phyloP scores from a whole-genome alignment of 2,113 vertebrate species.

The Pomatorhinus ruficollis region DNA sequence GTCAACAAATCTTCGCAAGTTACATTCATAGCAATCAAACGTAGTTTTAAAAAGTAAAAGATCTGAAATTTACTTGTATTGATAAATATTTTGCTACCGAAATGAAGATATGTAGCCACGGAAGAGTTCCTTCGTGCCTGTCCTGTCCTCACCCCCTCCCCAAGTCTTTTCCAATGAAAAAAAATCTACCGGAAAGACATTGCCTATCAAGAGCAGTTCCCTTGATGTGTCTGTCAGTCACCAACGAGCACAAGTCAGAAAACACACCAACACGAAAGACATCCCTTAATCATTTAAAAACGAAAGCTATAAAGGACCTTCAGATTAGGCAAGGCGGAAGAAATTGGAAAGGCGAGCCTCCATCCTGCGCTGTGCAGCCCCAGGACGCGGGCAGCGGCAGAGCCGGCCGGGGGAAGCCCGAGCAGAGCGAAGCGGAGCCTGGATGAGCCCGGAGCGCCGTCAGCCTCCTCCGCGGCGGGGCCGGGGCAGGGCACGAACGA shows the following conservation, averaged over 20 bases:
- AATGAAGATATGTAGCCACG: not conserved
- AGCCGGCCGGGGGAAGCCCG: not conserved
- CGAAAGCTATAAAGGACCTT: not conserved
- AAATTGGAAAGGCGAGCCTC: not conserved
- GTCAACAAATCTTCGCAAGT: not conserved
- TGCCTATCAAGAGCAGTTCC: not conserved
- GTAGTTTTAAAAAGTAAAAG: not conserved
- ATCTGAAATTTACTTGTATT: not conserved
- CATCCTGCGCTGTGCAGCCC: not conserved
- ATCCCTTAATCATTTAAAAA: not conserved
- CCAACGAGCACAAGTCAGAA: not conserved
- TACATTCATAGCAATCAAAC: not conserved
- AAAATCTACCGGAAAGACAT: not conserved
- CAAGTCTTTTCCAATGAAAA: not conserved
- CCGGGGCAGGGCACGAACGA: not conserved
- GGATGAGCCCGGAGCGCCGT: not conserved
- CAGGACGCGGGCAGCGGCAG: not conserved
- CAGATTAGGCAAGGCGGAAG: not conserved
- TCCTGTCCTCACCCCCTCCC: not conserved
- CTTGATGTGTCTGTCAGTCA: not conserved
- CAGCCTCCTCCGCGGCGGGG: not conserved
- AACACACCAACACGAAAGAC: not conserved
- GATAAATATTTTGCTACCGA: not conserved
- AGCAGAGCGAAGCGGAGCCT: not conserved
- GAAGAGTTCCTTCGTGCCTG: not conserved